Base-by-base conservation (phyloP, 2,888 invertebrate species). In the Polydesmus complanatus region DNA sequence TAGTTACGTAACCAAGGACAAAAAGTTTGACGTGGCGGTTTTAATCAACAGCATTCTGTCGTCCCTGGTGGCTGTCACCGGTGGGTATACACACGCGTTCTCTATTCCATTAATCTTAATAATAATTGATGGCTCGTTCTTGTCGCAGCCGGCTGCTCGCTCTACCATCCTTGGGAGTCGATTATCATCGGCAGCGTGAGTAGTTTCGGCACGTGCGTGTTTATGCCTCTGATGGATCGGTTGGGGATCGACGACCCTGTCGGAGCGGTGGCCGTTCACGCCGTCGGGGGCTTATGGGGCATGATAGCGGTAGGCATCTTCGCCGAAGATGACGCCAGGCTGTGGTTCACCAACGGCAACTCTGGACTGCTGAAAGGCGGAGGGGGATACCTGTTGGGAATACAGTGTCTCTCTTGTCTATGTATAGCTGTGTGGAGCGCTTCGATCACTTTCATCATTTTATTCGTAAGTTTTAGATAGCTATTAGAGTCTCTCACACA, bases 1-100 rank as follows among this genome's bases (percentile, higher is more conserved):
- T 27, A 60, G 60, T 37, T 60, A 55, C 27, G 47, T 60, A 19
- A 48, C 56, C 49, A 50, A 27, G 23, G 21, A 65, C 53, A 26
- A 62, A 54, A 59, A 58, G 25, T 81, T 90, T 63, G 86, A 90
- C 66, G 85, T 93, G 8, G 80, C 88, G 70, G 88, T 88, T 68
- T 80, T 93, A 27, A 90, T 94, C 58, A 93, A 93, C 75, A 86
- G 91, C 14, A 80, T 94, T 11, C 78, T 94, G 1, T 93, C 90
- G 0, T 83, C 92, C 0, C 76, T 94, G 1, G 93, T 95, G 0
- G 82, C 90, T 0, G 81, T 94, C 22, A 93, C 93, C 63, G 85
- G 85, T 83, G 65, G 50, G 26, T 21, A 54, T 19, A 27, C 25
- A n/a, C 25, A 19, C 18, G 11, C 18, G n/a, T 56, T 11, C 11